Conservation (phyloP, 2,888 invertebrate species). For the Leucania comma region DNA sequence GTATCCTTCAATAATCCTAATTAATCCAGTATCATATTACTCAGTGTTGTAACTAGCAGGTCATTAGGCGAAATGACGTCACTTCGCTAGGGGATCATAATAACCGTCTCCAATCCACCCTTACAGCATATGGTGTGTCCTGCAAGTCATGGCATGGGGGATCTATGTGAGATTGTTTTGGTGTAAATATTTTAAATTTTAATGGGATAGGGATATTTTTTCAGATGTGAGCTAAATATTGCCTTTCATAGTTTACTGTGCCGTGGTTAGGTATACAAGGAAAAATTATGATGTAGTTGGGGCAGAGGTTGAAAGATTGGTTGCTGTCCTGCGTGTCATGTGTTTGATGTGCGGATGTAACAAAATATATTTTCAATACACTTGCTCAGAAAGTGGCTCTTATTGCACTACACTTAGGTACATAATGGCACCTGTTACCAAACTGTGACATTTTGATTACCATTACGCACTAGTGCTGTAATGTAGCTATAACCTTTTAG, state of each 20-base stretch:
- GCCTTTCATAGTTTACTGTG: neutral
- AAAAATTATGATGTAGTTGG: neutral
- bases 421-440: too few species aligned
- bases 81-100: constrained; percentile 74
- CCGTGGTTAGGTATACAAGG: neutral
- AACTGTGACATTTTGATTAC: too few species aligned
- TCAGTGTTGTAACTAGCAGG: constrained; percentile 71
- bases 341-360: too few species aligned
- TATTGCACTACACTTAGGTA: too few species aligned
- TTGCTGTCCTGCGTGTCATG: too few species aligned
- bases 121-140: constrained; percentile 76
- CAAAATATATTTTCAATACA: too few species aligned
- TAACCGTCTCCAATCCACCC: constrained; percentile 84
- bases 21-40: constrained; percentile 69
- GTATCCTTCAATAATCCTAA: constrained; percentile 42
- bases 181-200: constrained; percentile 16
- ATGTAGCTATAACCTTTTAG: too few species aligned
- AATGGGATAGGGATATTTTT: constrained; percentile 4
- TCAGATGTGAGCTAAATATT: neutral
- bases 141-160: constrained; percentile 82
- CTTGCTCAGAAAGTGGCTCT: too few species aligned
- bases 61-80: constrained; percentile 76
- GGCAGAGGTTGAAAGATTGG: too few species aligned
- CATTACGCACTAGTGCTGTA: too few species aligned
- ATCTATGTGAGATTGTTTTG: constrained; percentile 22